These are phyloP conservation scores for Cephus nigrinus DNA, from an alignment of 2,888 invertebrate species.

Conservation along the genomic window DNA sequence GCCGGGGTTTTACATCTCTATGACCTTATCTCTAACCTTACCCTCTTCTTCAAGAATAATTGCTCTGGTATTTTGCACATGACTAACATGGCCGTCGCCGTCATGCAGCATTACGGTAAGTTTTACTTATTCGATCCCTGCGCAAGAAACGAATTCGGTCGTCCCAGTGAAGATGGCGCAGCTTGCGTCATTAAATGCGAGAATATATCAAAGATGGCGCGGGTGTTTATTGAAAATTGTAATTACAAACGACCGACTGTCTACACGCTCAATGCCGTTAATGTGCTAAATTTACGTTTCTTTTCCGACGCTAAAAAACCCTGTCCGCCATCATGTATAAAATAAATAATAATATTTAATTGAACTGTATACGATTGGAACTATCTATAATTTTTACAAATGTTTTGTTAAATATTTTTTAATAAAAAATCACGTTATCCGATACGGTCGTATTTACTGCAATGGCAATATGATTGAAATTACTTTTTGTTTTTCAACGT, in stretches of 20 bases:
- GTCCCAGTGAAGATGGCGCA: slow-evolving; percentile 37
- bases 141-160: slow-evolving; percentile 64
- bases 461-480: not conserved
- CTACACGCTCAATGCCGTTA: slow-evolving; percentile 54
- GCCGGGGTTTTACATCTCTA: slow-evolving; percentile 49
- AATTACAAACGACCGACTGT: slow-evolving; percentile 47
- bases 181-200: slow-evolving; percentile 54
- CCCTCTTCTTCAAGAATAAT: slow-evolving; percentile 72
- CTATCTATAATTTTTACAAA: not conserved
- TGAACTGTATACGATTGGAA: not conserved
- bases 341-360: slow-evolving; percentile 3
- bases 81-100: slow-evolving; percentile 68
- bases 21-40: slow-evolving; percentile 62
- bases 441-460: not conserved
- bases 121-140: slow-evolving; percentile 75
- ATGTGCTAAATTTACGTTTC: slow-evolving; percentile 49
- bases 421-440: not conserved
- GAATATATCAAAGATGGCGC: slow-evolving; percentile 44
- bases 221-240: slow-evolving; percentile 46
- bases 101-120: slow-evolving; percentile 68
- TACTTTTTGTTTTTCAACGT: not conserved
- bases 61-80: slow-evolving; percentile 71
- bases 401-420: not conserved
- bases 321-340: slow-evolving; percentile 11
- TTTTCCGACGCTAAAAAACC: slow-evolving; percentile 36